A percentile compares a stretch with the other conserved stretches of the same genome.
Evolutionary conservation across 2,888 invertebrate species (phyloP).

Genomic region (Eueremaeus valkanovi): DNA sequence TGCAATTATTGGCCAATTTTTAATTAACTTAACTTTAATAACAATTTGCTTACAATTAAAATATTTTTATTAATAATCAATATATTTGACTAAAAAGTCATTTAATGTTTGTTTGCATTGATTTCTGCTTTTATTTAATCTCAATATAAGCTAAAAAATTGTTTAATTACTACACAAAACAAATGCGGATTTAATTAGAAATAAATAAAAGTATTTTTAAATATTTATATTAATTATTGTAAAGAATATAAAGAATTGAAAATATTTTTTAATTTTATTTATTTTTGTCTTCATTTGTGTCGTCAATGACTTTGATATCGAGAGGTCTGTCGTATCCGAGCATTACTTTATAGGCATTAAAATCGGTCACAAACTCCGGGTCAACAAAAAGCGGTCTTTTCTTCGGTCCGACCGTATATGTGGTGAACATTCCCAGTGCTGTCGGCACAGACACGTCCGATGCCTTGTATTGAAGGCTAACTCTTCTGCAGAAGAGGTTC

Average conservation of each 20-base stretch:
- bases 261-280: background rate
- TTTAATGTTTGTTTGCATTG: too few relatives aligned
- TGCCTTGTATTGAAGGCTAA: constrained; percentile 4
- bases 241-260: background rate
- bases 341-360: constrained; percentile 38
- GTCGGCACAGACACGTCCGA: constrained; percentile 35
- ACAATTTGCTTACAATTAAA: too few relatives aligned
- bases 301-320: constrained; percentile 23
- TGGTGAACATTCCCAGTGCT: constrained; percentile 38
- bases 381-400: constrained; percentile 37
- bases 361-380: constrained; percentile 38
- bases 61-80: too few relatives aligned
- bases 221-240: too few relatives aligned
- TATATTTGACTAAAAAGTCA: too few relatives aligned
- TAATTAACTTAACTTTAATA: too few relatives aligned
- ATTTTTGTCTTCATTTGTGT: background rate
- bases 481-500: constrained; percentile 29
- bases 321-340: constrained; percentile 38
- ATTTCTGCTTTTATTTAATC: too few relatives aligned
- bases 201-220: too few relatives aligned
- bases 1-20: too few relatives aligned
- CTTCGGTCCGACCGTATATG: constrained; percentile 31
- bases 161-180: too few relatives aligned
- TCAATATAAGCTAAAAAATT: too few relatives aligned
- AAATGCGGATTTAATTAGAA: too few relatives aligned